phyloP scores from a whole-genome alignment of 2,797 vertebrate species.

The Spatula clypeata region DNA sequence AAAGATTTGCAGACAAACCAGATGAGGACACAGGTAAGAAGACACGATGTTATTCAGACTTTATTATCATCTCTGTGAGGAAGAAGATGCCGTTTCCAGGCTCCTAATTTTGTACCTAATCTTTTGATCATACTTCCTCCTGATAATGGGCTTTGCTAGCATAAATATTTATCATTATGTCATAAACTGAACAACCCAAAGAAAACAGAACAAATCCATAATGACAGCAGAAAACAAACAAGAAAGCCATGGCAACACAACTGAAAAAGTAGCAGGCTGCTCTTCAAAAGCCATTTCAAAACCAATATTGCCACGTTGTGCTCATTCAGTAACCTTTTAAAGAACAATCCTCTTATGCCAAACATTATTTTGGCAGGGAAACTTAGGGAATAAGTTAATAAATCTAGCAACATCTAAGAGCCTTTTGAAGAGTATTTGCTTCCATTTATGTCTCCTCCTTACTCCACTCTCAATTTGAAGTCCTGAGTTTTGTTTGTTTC shows the following conservation, averaged over 20 bases:
- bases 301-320: not conserved
- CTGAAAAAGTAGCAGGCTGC: not conserved
- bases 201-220: not conserved
- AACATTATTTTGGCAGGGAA: slow-evolving; percentile 35
- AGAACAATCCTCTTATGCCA: not conserved
- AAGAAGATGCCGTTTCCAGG: not conserved
- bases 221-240: not conserved
- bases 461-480: not conserved
- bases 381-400: not conserved
- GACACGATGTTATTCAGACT: not conserved
- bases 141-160: not conserved
- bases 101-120: not conserved
- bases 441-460: not conserved
- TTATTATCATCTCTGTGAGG: not conserved
- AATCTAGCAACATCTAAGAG: slow-evolving; percentile 11
- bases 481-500: not conserved
- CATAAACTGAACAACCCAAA: not conserved
- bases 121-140: not conserved
- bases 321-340: not conserved
- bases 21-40: not conserved
- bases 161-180: not conserved
- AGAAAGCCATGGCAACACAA: not conserved
- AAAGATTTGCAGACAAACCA: not conserved
- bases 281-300: slow-evolving; percentile 35
- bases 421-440: slow-evolving; percentile 31